These are phyloP conservation scores for Heptascelio sp. DNA, from an alignment of 2,888 invertebrate species.

Conservation along the genomic window DNA sequence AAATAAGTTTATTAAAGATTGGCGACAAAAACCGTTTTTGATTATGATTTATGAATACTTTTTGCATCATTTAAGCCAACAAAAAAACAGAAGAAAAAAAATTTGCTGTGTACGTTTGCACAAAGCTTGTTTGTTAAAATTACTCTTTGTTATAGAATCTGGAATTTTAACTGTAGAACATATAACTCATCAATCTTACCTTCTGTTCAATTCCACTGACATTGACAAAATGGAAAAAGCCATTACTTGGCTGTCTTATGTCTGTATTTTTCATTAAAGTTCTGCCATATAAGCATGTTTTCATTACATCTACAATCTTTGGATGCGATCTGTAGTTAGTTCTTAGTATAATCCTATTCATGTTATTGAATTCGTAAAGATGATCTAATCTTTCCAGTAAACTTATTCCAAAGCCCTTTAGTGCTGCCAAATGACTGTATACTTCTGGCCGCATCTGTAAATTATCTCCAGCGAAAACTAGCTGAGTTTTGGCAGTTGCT, in stretches of 20 bases:
- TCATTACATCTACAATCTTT: constrained; percentile 94
- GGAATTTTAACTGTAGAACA: too few relatives aligned
- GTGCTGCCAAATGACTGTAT: constrained; percentile 91
- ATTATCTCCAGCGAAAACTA: constrained; percentile 95
- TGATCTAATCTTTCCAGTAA: constrained; percentile 93
- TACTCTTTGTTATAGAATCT: too few relatives aligned
- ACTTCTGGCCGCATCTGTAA: constrained; percentile 95
- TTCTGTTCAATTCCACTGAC: constrained; percentile 45
- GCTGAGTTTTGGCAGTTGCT: constrained; percentile 90
- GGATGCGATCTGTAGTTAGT: constrained; percentile 95
- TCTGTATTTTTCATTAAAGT: constrained; percentile 90
- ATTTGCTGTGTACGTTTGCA: too few relatives aligned
- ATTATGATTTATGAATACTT: too few relatives aligned
- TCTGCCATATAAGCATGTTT: constrained; percentile 94
- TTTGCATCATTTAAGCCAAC: too few relatives aligned
- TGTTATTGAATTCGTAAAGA: constrained; percentile 91
- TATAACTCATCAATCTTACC: constrained; percentile 15
- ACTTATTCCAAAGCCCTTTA: constrained; percentile 91
- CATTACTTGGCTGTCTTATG: constrained; percentile 83
- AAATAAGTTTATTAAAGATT: too few relatives aligned
- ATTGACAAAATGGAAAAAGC: constrained; percentile 88
- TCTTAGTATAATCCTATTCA: constrained; percentile 93
- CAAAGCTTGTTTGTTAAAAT: too few relatives aligned
- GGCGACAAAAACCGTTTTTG: too few relatives aligned
- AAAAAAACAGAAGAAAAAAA: too few relatives aligned